phyloP scores from a whole-genome alignment of 2,113 vertebrate genomes.

The Rhinoptilus africanus region DNA sequence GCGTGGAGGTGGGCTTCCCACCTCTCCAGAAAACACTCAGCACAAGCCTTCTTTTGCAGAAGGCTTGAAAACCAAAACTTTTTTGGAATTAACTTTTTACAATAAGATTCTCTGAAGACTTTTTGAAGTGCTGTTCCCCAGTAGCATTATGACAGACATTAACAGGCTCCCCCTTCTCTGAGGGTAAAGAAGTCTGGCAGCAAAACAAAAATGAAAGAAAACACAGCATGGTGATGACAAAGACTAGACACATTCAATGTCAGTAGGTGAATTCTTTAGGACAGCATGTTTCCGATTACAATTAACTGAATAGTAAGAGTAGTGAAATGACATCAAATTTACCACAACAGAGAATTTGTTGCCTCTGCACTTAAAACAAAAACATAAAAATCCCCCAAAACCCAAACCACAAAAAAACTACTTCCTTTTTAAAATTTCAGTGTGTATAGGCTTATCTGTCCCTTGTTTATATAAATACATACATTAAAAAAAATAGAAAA shows the following conservation, averaged over 20 bases:
- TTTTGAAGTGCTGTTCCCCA: background rate
- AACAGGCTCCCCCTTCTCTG: background rate
- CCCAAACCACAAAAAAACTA: slow-evolving; percentile 3
- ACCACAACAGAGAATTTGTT: slow-evolving; percentile 38
- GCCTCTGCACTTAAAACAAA: slow-evolving; percentile 20
- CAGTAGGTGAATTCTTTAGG: slow-evolving; percentile 65
- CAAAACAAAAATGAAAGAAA: slow-evolving; percentile 52
- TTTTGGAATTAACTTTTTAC: background rate
- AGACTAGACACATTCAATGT: slow-evolving; percentile 57
- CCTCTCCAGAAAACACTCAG: background rate
- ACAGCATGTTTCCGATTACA: slow-evolving; percentile 72
- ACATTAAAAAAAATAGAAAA: background rate
- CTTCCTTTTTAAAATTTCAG: background rate
- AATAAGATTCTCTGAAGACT: background rate
- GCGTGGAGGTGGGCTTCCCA: background rate
- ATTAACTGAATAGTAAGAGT: slow-evolving; percentile 41
- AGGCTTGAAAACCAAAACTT: background rate
- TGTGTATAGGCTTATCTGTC: background rate
- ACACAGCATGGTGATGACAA: slow-evolving; percentile 56
- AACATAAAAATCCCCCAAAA: background rate
- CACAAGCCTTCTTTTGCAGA: background rate
- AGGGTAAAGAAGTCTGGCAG: background rate
- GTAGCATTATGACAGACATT: background rate
- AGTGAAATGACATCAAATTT: slow-evolving; percentile 57
- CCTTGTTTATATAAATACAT: background rate